Base-by-base conservation (phyloP, 2,797 vertebrate species). In the Galaxias olidus region DNA sequence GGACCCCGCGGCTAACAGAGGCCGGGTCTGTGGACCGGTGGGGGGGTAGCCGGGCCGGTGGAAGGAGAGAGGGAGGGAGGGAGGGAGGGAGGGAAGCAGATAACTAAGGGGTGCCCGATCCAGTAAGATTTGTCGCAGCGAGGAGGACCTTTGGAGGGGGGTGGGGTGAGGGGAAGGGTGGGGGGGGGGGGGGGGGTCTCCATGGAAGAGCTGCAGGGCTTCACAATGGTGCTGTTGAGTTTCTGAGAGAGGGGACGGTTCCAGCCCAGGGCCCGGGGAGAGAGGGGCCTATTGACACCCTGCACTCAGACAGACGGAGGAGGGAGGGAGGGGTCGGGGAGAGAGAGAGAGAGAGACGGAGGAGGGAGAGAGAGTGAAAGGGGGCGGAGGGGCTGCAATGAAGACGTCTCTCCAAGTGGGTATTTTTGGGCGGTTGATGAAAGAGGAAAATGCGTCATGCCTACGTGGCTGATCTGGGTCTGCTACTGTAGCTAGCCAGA, bases 261-360 rank as follows among this genome's bases (percentile, higher is more conserved):
- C 66, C 71, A 73, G 49, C 57, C 55, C 55, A 69, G 40, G 66
- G 61, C 61, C 53, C 66, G 61, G 57, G 42, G 71, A 73, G 49
- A 73, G 66, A 69, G 62, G 43, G 30, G 30, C 8, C 41, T 42
- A 69, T 69, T 74, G 72, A 65, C 66, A 68, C 46, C 46, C 30
- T 12, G 13, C 17, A 11, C 41, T 42, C 56, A 54, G 45, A 55
- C 30, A 42, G 20, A 40, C 20, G 13, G 44, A n/a, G 51, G n/a
- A 30, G 51, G 53, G 53, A 41, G 8, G 1, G 19, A 11, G n/a
- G 8, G 14, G 1, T 12, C 4, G 41, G 47, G 12, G 20, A 41
- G 40, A 18, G 15, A 40, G 40, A 43, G 30, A 43, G 20, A 44
- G 20, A 18, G 19, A 18, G 30, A 42, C 4, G 52, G 40, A 17